Conservation (phyloP, 2,113 vertebrate species). For the Setophaga coronata region DNA sequence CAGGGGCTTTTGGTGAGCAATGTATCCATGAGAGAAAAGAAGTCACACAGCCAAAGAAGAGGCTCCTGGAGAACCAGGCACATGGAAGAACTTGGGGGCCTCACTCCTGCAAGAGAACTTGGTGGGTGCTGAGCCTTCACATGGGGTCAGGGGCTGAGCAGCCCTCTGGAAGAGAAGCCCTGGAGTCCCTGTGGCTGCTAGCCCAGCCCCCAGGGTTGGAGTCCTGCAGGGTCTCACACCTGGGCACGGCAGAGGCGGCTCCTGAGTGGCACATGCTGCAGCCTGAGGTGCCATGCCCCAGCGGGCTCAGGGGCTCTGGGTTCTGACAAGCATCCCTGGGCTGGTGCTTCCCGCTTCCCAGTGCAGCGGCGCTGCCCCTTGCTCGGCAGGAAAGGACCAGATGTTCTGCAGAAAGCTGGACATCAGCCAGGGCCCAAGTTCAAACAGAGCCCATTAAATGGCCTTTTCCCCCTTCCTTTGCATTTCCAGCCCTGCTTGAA, state of each 20-base stretch:
- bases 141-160: background rate
- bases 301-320: accelerated
- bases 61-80: background rate
- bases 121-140: background rate
- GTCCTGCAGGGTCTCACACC: background rate
- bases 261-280: accelerated
- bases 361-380: background rate
- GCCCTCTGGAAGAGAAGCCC: background rate
- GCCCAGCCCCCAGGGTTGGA: background rate
- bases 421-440: background rate
- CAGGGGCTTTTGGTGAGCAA: background rate
- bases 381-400: conserved; percentile 5
- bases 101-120: background rate
- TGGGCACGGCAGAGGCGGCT: background rate
- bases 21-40: accelerated
- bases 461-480: background rate
- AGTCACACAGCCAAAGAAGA: background rate
- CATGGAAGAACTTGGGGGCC: too few relatives aligned
- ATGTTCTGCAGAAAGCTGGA: conserved; percentile 38
- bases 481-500: conserved; percentile 4
- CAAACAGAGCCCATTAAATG: conserved; percentile 44
- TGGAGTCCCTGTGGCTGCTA: background rate
- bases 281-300: accelerated
- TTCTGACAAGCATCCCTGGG: background rate
- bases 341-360: background rate